phyloP scores from a whole-genome alignment of 2,888 invertebrate genomes.

The Phorcus lineatus region DNA sequence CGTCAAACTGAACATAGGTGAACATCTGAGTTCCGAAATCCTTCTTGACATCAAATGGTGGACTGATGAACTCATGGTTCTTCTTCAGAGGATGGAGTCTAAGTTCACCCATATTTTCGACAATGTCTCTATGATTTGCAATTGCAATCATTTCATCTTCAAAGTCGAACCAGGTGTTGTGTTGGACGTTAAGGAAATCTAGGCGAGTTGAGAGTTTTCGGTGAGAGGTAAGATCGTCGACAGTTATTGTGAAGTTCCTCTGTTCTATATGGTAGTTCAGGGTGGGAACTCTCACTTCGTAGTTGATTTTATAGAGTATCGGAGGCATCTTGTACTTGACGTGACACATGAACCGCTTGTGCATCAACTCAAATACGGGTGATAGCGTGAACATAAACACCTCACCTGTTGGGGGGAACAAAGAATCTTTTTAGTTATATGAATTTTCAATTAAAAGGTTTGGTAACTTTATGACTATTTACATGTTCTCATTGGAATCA shows the following conservation, averaged over 20 bases:
- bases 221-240: conserved; percentile 31
- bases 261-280: conserved; percentile 50
- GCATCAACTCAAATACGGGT: conserved; percentile 62
- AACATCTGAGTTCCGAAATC: conserved; percentile 26
- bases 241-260: conserved; percentile 38
- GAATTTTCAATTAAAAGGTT: too few species aligned
- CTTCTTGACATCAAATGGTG: conserved; percentile 21
- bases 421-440: background rate
- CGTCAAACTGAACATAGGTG: conserved; percentile 65
- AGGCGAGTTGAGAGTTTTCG: conserved; percentile 29
- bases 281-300: conserved; percentile 60
- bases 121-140: conserved; percentile 50
- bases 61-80: conserved; percentile 46
- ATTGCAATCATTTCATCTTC: conserved; percentile 67
- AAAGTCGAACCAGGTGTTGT: conserved; percentile 40
- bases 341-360: conserved; percentile 67
- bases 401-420: conserved; percentile 58
- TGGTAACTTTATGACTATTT: too few species aligned
- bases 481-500: too few species aligned
- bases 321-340: conserved; percentile 61
- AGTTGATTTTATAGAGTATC: conserved; percentile 68
- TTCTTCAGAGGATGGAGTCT: conserved; percentile 56
- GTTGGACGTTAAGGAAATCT: conserved; percentile 43
- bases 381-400: conserved; percentile 67
- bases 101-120: conserved; percentile 45